Evolutionary conservation across 1,140 invertebrate genomes (phyloP).

Genomic region (Epicauta chinensis): DNA sequence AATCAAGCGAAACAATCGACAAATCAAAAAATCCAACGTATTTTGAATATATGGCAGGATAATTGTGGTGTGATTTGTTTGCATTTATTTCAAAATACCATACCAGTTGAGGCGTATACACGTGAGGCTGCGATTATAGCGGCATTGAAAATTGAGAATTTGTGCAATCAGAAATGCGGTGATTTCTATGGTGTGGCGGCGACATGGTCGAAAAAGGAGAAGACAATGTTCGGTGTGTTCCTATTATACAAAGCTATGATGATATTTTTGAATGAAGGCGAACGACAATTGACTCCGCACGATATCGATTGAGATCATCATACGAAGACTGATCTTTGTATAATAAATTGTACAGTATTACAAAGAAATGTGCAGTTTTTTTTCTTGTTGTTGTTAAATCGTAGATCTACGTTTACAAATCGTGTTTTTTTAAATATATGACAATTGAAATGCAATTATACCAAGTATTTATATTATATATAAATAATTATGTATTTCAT

Average conservation of each 20-base stretch:
- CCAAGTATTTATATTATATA: not conserved
- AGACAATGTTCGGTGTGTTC: conserved; percentile 68
- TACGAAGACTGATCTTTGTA: not conserved
- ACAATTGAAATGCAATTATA: not conserved
- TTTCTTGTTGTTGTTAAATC: too few relatives aligned
- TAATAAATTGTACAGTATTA: not conserved
- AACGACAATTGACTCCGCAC: conserved; percentile 64
- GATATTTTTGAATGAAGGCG: conserved; percentile 83
- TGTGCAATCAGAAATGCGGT: conserved; percentile 77
- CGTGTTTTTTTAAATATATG: too few relatives aligned
- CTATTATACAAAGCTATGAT: conserved; percentile 78
- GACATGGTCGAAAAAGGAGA: conserved; percentile 66
- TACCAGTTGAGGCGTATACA: conserved; percentile 86
- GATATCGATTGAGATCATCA: conserved; percentile 51
- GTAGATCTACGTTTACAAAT: too few relatives aligned
- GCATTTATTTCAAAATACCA: conserved; percentile 86
- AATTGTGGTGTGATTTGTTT: conserved; percentile 82
- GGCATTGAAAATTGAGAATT: conserved; percentile 66
- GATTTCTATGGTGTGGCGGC: conserved; percentile 75
- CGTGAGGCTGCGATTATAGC: conserved; percentile 92
- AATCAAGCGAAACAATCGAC: conserved; percentile 33
- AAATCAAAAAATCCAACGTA: conserved; percentile 65
- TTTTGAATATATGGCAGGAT: conserved; percentile 81
- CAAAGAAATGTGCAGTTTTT: not conserved
- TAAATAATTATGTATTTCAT: not conserved